Percentiles rank a stretch among this genome's conserved stretches.
Evolutionary conservation across 2,113 vertebrate genomes (phyloP).

Genomic region (Mungos mungo): DNA sequence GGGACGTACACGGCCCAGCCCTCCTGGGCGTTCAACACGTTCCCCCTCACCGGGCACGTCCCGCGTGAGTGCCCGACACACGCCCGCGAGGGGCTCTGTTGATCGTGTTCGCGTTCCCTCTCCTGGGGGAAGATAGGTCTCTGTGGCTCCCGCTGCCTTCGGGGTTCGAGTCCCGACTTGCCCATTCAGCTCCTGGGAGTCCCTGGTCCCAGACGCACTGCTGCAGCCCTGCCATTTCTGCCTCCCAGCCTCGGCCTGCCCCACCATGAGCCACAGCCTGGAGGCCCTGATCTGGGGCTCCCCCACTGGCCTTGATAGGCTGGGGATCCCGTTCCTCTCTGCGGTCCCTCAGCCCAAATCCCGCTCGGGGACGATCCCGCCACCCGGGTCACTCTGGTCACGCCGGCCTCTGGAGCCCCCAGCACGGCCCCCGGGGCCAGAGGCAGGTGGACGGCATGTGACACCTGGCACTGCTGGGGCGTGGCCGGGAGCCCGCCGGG

Average conservation of each 20-base stretch:
- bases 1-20: not conserved
- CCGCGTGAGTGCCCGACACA: not conserved
- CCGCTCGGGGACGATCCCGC: rapidly evolving
- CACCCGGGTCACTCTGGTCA: rapidly evolving
- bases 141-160: not conserved
- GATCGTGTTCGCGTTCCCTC: rapidly evolving
- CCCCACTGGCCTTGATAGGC: not conserved
- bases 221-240: not conserved
- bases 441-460: not conserved
- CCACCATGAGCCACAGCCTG: not conserved
- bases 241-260: not conserved
- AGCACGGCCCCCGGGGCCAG: rapidly evolving
- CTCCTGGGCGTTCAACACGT: not conserved
- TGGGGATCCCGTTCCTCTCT: rapidly evolving
- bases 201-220: not conserved
- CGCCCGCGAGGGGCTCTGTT: rapidly evolving
- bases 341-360: not conserved
- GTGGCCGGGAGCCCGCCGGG: rapidly evolving
- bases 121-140: rapidly evolving
- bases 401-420: not conserved
- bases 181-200: too few relatives aligned
- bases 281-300: not conserved
- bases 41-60: rapidly evolving
- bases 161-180: rapidly evolving
- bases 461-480: not conserved